Base-by-base conservation (phyloP, 2,888 invertebrate genomes). In the Limnephilus marmoratus region DNA sequence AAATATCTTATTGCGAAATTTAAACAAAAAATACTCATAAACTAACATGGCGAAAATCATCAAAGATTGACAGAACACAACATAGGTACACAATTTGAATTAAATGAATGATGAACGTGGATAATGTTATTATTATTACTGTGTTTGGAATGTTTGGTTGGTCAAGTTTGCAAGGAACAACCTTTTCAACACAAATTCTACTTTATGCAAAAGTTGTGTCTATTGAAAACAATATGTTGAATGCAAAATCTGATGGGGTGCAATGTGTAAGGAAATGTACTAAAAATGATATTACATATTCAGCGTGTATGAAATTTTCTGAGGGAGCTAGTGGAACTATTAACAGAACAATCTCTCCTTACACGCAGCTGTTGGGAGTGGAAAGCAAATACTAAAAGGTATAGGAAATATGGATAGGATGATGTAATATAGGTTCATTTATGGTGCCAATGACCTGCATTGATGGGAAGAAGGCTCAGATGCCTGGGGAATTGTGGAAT, bases 1-100 rank as follows among this genome's bases (percentile, higher is more conserved):
- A 83, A 83, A 83, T 41, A 83, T 83, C 83, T 83, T 41, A 68
- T n/a, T 34, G 37, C 34, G 41, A 83, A 37, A 83, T 83, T 83
- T 83, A 41, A 83, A 83, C 83, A 83, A 34, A 83, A 83, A 83
- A 24, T 24, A 37, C 83, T 83, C 24, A 68, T 68, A 68, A 68
- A 68, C 68, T 68, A 83, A 37, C 15, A 83, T 37, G 41, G 34
- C 24, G 83, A 83, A 83, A 31, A 37, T 37, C 7, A 37, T 83
- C 34, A 37, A 37, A 37, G 41, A 83, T 83, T 83, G 83, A 18
- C 18, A 18, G 37, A 41, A 83, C 45, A 45, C 45, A 68, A 68
- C 24, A 68, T 68, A 45, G 45, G 45, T 12, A 68, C 24, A 68
- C 68, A 7, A 68, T 68, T 68, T 68, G 68, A 68, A 68, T 68